Base-by-base conservation (phyloP, 2,113 vertebrate species). In the Serinus canaria region DNA sequence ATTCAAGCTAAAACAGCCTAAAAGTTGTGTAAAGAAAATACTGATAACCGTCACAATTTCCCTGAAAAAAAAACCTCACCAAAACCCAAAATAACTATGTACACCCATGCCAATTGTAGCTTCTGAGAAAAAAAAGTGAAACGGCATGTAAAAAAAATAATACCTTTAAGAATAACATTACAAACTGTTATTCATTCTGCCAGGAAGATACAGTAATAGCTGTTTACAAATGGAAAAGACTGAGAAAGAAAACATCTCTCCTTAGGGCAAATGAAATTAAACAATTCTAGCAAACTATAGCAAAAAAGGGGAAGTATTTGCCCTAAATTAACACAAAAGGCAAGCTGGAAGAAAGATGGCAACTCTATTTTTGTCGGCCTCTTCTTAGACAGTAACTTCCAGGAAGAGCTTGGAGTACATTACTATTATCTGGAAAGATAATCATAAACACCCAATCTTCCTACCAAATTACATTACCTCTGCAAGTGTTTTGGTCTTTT, bases 281-380 rank as follows among this genome's bases (percentile, higher is more conserved):
- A 87, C 52, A 87, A 52, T 52, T 83, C 79, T 70, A 92, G 79
- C 18, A 6, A 89, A 83, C 60, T 70, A 47, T 0, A 70, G 59
- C 88, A 77, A 78, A 86, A 90, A 59, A 56, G n/a, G 16, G 59
- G 49, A 85, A 83, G 16, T 62, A 43, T 79, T 82, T 87, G 66
- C 64, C 69, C 58, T 43, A 89, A 83, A 53, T 53, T 35, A 68
- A 90, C 59, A 85, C 39, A 59, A 72, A 94, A 92, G 95, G 96
- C 86, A 90, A 93, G 83, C 44, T 73, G 89, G 83, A 92, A 88
- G 24, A 78, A 86, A 83, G 53, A 92, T 86, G 92, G 95, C 80
- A 92, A 83, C 55, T 62, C 46, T 62, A 6, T 59, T 86, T 92
- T 58, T 56, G 58, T 59, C 6, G 0, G 73, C 9, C 55, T 88